These are phyloP conservation scores for Triops cancriformis DNA, from an alignment of 1,140 invertebrate species.

Conservation along the genomic window DNA sequence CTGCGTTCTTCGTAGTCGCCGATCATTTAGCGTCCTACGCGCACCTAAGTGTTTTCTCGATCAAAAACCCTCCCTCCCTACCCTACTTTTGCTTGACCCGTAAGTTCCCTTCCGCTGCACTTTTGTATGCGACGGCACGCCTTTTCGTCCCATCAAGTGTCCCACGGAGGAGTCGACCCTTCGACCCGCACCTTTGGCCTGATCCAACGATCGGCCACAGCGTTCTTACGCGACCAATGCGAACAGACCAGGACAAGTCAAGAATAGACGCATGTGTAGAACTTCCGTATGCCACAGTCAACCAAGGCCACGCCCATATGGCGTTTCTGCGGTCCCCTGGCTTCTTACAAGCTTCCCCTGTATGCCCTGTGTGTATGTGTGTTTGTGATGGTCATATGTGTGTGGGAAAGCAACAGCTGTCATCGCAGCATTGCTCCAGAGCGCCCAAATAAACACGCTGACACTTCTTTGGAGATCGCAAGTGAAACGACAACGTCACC, in stretches of 20 bases:
- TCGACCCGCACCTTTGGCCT: conserved; percentile 6
- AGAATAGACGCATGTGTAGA: conserved; percentile 9
- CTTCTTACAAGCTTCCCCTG: not conserved
- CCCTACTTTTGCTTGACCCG: not conserved
- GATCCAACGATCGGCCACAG: not conserved
- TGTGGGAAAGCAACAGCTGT: not conserved
- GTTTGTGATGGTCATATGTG: not conserved
- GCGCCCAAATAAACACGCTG: not conserved
- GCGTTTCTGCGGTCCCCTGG: not conserved
- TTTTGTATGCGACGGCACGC: not conserved
- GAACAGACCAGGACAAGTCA: not conserved
- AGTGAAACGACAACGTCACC: not conserved
- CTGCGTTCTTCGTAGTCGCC: not conserved
- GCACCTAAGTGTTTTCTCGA: conserved; percentile 1
- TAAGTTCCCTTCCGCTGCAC: not conserved
- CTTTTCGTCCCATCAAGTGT: not conserved
- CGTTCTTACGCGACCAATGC: not conserved
- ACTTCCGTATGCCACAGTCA: not conserved
- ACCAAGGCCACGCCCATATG: not conserved
- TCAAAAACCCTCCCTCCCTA: not conserved
- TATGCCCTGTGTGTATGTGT: not conserved
- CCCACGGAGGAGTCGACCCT: not conserved
- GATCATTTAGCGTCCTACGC: not conserved
- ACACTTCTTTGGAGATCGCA: not conserved
- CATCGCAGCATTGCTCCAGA: not conserved